Evolutionary conservation across 92 coral and sea anemone genomes (phyloP).

Genomic region (Montipora capitata): DNA sequence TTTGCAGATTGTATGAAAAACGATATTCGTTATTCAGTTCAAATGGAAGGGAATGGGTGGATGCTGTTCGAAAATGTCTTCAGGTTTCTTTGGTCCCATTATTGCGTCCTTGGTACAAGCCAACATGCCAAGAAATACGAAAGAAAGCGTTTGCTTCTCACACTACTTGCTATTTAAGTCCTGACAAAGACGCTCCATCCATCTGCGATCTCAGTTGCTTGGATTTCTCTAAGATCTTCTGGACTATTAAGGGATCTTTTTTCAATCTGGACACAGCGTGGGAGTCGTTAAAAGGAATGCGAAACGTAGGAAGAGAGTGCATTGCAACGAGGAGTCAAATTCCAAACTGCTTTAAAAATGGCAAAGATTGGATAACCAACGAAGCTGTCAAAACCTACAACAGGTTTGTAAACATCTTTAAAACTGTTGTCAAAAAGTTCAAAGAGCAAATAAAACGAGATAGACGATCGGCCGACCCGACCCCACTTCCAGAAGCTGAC

Average conservation of each 20-base stretch:
- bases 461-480: constrained; percentile 26
- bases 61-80: constrained; percentile 72
- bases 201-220: constrained; percentile 57
- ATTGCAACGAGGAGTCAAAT: not conserved
- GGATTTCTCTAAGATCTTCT: constrained; percentile 68
- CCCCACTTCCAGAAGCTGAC: constrained; percentile 44
- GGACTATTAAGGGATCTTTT: constrained; percentile 70
- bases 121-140: constrained; percentile 62
- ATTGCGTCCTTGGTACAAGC: constrained; percentile 51
- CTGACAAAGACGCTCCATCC: constrained; percentile 65
- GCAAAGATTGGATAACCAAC: too few species aligned
- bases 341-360: too few species aligned
- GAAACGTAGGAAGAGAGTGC: constrained; percentile 59
- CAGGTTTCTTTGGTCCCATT: constrained; percentile 68
- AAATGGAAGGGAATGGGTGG: constrained; percentile 64
- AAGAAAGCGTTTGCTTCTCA: constrained; percentile 60
- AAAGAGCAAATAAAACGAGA: not conserved
- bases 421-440: too few species aligned
- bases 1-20: constrained; percentile 53
- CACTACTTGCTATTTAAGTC: constrained; percentile 71
- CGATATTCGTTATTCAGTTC: constrained; percentile 14
- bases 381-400: too few species aligned
- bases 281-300: constrained; percentile 76
- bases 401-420: too few species aligned
- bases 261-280: constrained; percentile 48